Percentiles rank a stretch among this genome's conserved stretches.
These are phyloP conservation scores for Umimayanthus kanabou DNA, from an alignment of 92 coral and sea anemone genomes.

Conservation along the genomic window DNA sequence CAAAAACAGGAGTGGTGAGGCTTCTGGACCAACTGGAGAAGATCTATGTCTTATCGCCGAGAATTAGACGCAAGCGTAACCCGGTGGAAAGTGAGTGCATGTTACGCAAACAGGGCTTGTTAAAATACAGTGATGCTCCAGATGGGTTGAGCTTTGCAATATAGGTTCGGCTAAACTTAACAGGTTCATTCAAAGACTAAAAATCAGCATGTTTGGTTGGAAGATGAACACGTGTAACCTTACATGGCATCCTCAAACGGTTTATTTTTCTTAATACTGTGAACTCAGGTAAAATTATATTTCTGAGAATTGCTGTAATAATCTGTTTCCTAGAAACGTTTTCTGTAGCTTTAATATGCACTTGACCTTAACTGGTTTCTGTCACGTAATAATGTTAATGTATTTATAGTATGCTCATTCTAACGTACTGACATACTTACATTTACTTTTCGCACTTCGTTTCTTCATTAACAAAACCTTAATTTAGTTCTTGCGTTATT, in stretches of 20 bases:
- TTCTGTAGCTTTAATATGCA: background rate
- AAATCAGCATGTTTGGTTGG: too few relatives aligned
- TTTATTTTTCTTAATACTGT: background rate
- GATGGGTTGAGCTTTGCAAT: background rate
- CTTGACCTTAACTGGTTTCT: too few relatives aligned
- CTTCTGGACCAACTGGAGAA: conserved; percentile 40
- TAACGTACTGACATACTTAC: background rate
- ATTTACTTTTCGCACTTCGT: background rate
- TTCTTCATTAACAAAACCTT: background rate
- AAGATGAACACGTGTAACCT: background rate
- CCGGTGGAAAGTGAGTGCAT: conserved; percentile 38
- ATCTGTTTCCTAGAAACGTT: background rate
- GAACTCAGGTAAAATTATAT: background rate
- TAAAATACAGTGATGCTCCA: background rate
- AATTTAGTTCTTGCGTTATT: too few relatives aligned
- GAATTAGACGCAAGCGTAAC: conserved; percentile 13
- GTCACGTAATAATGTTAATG: background rate
- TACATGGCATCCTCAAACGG: background rate
- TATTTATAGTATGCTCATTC: background rate
- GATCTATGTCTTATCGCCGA: conserved; percentile 24
- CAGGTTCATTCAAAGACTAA: background rate
- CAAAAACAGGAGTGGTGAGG: conserved; percentile 39
- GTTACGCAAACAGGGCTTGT: background rate
- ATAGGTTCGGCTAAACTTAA: background rate
- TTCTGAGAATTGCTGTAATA: background rate